Conservation (phyloP, 2,113 vertebrate species). For the Pygoscelis antarcticus region DNA sequence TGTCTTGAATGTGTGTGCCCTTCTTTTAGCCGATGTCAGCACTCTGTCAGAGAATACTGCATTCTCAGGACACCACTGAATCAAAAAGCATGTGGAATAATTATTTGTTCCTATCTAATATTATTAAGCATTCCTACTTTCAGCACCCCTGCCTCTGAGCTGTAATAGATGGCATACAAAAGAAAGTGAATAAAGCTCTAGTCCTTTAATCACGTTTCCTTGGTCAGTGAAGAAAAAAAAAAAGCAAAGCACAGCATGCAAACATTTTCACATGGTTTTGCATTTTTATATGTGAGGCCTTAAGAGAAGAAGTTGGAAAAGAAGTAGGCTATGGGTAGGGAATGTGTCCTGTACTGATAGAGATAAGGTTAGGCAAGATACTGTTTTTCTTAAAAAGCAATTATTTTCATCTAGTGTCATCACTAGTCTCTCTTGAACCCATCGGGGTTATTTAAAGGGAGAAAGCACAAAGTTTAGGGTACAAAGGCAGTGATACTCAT, state of each 20-base stretch:
- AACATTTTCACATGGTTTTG: neutral
- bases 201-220: neutral
- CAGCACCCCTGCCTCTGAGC: neutral
- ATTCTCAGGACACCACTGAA: neutral
- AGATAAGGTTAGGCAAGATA: neutral
- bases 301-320: neutral
- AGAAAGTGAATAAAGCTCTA: neutral
- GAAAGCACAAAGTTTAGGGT: neutral
- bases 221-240: neutral
- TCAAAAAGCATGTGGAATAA: neutral
- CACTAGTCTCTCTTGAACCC: neutral
- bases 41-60: neutral
- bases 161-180: neutral
- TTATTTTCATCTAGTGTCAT: neutral
- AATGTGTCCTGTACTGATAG: neutral
- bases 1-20: neutral
- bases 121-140: neutral
- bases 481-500: neutral
- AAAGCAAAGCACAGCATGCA: neutral
- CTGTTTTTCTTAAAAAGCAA: neutral
- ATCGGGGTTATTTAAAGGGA: neutral
- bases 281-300: neutral
- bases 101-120: neutral
- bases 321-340: neutral
- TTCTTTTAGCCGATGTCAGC: neutral